These are phyloP conservation scores for Noctilio leporinus DNA, from an alignment of 2,113 vertebrate species.

Conservation along the genomic window DNA sequence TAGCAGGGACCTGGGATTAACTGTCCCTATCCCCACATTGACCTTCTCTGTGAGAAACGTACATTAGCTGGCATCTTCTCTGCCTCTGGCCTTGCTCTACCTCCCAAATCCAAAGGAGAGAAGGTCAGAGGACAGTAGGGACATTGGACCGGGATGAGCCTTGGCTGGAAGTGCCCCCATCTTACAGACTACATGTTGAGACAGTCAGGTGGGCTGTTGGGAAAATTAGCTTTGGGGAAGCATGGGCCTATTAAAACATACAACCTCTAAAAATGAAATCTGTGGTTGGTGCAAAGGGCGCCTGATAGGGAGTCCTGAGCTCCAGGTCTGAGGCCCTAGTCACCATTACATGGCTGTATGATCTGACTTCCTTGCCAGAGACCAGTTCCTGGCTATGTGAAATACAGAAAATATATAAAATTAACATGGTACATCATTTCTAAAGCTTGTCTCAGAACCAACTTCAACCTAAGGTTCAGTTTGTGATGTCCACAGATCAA, in stretches of 20 bases:
- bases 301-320: background rate
- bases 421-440: background rate
- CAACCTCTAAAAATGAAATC: background rate
- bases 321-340: background rate
- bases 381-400: background rate
- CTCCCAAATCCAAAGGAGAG: background rate
- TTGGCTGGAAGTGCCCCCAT: background rate
- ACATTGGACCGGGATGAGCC: background rate
- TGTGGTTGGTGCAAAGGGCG: background rate
- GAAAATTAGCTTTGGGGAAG: background rate
- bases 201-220: background rate
- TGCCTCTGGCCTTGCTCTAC: background rate
- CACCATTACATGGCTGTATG: rapidly evolving
- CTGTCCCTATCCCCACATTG: background rate
- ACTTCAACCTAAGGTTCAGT: background rate
- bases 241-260: background rate
- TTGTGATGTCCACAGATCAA: background rate
- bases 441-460: background rate
- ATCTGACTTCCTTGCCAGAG: too few relatives aligned
- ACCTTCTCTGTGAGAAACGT: background rate
- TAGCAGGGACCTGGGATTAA: background rate
- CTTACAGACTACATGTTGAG: background rate
- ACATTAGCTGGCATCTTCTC: background rate
- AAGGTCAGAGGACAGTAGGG: background rate
- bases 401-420: background rate